Evolutionary conservation across 2,797 vertebrate genomes (phyloP).

Genomic region (Helarctos malayanus): DNA sequence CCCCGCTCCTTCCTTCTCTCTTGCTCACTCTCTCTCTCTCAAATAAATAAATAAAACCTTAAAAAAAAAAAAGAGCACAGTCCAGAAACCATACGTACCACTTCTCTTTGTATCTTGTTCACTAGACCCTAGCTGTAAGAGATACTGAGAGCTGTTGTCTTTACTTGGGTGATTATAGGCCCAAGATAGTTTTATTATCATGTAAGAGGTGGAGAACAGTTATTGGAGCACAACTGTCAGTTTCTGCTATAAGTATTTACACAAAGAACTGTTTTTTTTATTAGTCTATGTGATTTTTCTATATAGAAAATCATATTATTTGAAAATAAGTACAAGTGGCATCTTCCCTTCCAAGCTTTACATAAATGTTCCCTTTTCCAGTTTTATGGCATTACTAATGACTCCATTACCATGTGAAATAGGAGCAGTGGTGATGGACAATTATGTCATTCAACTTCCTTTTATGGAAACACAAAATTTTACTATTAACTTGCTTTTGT

Average conservation of each 20-base stretch:
- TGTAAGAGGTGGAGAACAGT: not conserved
- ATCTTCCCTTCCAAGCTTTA: not conserved
- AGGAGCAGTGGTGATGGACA: too few relatives aligned
- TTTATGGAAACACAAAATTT: not conserved
- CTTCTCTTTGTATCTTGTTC: not conserved
- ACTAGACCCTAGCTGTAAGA: not conserved
- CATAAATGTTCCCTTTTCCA: not conserved
- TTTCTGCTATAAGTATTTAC: not conserved
- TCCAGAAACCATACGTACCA: accelerated
- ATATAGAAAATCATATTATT: not conserved
- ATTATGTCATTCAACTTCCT: not conserved
- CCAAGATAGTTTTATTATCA: not conserved
- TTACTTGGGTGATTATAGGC: not conserved
- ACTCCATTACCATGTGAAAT: not conserved
- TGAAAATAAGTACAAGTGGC: not conserved
- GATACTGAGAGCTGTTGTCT: not conserved
- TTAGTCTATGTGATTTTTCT: not conserved
- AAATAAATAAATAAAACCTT: too few relatives aligned
- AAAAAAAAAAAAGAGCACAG: not conserved
- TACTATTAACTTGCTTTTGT: not conserved
- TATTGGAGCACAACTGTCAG: not conserved
- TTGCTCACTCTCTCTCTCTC: too few relatives aligned
- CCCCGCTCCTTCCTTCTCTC: too few relatives aligned
- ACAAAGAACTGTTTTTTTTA: not conserved
- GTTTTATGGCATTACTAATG: not conserved